Conservation (phyloP, 2,888 invertebrate genomes). For the Leptopilina syphax region DNA sequence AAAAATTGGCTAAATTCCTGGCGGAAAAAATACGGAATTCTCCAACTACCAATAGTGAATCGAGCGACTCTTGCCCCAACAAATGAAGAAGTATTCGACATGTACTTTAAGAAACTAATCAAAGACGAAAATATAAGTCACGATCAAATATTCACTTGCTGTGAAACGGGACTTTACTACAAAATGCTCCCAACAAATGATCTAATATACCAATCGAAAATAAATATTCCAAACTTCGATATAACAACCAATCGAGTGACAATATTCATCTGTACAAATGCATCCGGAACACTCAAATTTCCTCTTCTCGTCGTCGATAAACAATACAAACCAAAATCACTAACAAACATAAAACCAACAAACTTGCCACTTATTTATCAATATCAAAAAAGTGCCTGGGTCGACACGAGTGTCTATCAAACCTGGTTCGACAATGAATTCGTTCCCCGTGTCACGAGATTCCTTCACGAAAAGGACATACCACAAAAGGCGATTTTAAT, state of each 20-base stretch:
- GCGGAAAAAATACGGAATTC: conserved; percentile 10
- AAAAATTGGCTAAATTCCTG: not conserved
- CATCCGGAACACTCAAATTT: conserved; percentile 12
- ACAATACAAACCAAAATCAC: not conserved
- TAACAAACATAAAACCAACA: not conserved
- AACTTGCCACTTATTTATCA: conserved; percentile 35
- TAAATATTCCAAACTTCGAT: not conserved
- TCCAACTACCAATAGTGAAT: not conserved
- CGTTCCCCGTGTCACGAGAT: conserved; percentile 36
- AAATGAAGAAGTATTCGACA: not conserved
- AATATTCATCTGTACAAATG: conserved; percentile 43
- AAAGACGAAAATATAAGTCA: not conserved
- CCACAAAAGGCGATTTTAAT: conserved; percentile 41
- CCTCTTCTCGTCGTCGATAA: conserved; percentile 8
- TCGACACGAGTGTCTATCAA: conserved; percentile 39
- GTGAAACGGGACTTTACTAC: conserved; percentile 11
- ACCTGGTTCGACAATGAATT: conserved; percentile 40
- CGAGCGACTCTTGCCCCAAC: not conserved
- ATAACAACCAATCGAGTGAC: conserved; percentile 33
- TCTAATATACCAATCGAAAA: not conserved
- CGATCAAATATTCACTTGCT: conserved; percentile 2
- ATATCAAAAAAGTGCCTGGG: conserved; percentile 42
- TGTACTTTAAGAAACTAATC: not conserved
- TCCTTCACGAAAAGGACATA: conserved; percentile 35
- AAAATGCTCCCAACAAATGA: conserved; percentile 9